phyloP scores from a whole-genome alignment of 35 echinoderm and acorn worm genomes.

The Strongylocentrotus purpuratus region DNA sequence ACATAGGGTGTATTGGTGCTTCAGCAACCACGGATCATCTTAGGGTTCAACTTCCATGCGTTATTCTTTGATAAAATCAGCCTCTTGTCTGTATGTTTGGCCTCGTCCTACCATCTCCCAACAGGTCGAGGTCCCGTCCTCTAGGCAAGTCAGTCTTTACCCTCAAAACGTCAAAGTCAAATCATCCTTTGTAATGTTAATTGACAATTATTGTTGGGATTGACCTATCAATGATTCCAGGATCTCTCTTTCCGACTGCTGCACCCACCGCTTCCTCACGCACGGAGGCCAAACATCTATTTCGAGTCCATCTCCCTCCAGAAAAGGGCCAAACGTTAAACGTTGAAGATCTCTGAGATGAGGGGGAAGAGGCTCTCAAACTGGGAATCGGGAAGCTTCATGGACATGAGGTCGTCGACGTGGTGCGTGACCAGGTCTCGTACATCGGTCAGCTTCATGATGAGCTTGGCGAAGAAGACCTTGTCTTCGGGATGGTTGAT shows the following conservation, averaged over 20 bases:
- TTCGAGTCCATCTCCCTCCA: not conserved
- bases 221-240: not conserved
- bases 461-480: slow-evolving; percentile 98
- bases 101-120: not conserved
- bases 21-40: not conserved
- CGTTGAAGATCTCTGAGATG: slow-evolving; percentile 96
- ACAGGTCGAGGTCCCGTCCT: not conserved
- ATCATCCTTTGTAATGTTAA: not conserved
- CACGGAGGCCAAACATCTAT: not conserved
- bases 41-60: not conserved
- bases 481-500: slow-evolving; percentile 99
- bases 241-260: not conserved
- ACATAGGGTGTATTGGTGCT: not conserved
- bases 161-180: not conserved
- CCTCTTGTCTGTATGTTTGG: not conserved
- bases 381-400: slow-evolving; percentile 92
- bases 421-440: slow-evolving; percentile 94
- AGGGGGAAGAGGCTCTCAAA: slow-evolving; percentile 99
- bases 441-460: slow-evolving; percentile 96
- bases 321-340: slow-evolving; percentile 62
- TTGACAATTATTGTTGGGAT: not conserved
- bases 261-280: not conserved
- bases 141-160: not conserved
- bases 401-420: slow-evolving; percentile 93
- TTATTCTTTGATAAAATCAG: not conserved